Base-by-base conservation (phyloP, 1,140 invertebrate genomes). In the Brachionus manjavacas region DNA sequence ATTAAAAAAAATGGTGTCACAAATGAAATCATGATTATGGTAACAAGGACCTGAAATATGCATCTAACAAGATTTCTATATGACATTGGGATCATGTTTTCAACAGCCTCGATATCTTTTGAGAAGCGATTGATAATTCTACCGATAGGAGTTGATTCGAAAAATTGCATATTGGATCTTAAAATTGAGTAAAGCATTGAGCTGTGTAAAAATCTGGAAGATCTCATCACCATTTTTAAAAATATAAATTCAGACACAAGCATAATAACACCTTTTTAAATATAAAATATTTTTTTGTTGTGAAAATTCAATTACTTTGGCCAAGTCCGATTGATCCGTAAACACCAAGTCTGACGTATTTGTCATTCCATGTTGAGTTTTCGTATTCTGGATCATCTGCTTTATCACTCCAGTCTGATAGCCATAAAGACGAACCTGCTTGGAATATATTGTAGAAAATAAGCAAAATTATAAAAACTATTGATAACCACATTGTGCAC, bases 141-240 rank as follows among this genome's bases (percentile, higher is more conserved):
- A 7, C 94, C 95, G 84, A 92, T 89, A 23, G 94, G 93, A 88
- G 94, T 95, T 6, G 91, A 91, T 87, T 94, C 91, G 92, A 94
- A 96, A 91, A 94, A 93, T 1, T 86, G 84, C 87, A 92, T 88
- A 0, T 91, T 91, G 92, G 91, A 87, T 92, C 92, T 87, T 97
- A 89, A 87, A 97, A 91, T 78, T n/a, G 85, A 79, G 66, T 28
- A 49, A 20, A 76, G 55, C 70, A 84, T 35, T 46, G 20, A 31
- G 16, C 25, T 55, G 64, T 84, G 74, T 9, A 84, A 16, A 46
- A 49, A 64, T 64, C 79, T 60, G n/a, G 79, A 41, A 20, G 79
- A 81, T 64, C 52, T 60, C 79, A 81, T 39, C 2, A 81, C 52
- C 79, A 68, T 64, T 81, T 41, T 81, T 14, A 81, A n/a, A 64